Evolutionary conservation across 2,888 invertebrate species (phyloP).

Genomic region (Sabellastarte sp.): DNA sequence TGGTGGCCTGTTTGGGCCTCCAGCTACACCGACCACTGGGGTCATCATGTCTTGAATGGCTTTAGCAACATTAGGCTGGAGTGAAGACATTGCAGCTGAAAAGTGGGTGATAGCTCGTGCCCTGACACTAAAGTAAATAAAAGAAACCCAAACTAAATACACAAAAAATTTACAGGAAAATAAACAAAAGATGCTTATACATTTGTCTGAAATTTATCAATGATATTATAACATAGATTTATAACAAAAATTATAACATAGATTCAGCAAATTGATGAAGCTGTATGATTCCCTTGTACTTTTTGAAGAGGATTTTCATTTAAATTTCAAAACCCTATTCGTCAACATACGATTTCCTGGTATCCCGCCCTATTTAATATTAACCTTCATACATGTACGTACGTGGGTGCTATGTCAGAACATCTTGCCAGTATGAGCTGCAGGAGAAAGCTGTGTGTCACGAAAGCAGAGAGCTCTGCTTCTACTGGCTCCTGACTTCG

Average conservation of each 20-base stretch:
- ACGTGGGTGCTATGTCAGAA: constrained; percentile 52
- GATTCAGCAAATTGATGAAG: too few species aligned
- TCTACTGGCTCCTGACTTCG: constrained; percentile 9
- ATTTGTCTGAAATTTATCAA: too few species aligned
- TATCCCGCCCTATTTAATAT: too few species aligned
- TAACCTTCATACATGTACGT: constrained; percentile 19
- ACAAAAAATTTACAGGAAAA: neutral
- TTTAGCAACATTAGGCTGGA: constrained; percentile 30
- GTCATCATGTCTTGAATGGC: constrained; percentile 46
- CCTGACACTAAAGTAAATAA: constrained; percentile 60
- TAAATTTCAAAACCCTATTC: too few species aligned
- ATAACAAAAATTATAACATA: too few species aligned
- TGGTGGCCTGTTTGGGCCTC: constrained; percentile 19
- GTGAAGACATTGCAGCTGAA: constrained; percentile 61
- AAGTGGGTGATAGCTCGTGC: constrained; percentile 67
- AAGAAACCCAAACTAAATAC: neutral
- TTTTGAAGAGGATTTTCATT: too few species aligned
- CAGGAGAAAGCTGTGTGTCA: constrained; percentile 36
- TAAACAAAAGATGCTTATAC: neutral
- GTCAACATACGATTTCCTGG: too few species aligned
- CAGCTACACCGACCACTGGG: constrained; percentile 26
- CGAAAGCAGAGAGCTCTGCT: constrained; percentile 31
- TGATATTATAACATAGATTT: too few species aligned
- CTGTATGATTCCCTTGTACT: too few species aligned
- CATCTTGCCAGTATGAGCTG: constrained; percentile 46